Percentiles rank a stretch among this genome's conserved stretches.
phyloP scores from a whole-genome alignment of 2,113 vertebrate species.

The Aleadryas rufinucha region DNA sequence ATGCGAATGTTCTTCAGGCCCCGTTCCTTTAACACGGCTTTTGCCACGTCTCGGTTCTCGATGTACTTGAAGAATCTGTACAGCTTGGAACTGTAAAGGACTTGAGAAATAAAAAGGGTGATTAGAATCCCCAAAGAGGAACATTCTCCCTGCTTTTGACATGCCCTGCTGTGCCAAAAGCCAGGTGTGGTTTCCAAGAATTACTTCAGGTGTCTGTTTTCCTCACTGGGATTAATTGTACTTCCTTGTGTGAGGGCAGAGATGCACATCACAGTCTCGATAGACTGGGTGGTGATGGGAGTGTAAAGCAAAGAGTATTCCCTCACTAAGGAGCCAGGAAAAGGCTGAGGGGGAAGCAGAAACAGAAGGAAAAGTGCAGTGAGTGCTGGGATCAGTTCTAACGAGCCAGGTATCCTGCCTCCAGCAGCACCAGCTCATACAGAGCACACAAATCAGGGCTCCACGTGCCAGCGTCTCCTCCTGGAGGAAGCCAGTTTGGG shows the following conservation, averaged over 20 bases:
- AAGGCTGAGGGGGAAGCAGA: not conserved
- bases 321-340: not conserved
- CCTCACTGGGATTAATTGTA: not conserved
- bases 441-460: not conserved
- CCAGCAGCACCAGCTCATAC: not conserved
- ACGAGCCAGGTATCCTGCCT: not conserved
- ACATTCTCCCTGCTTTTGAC: not conserved
- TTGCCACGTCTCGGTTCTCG: slow-evolving; percentile 81
- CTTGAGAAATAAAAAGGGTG: slow-evolving; percentile 31
- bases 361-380: not conserved
- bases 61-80: slow-evolving; percentile 87
- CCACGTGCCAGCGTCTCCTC: not conserved
- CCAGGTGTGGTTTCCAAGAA: not conserved
- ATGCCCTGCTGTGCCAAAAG: not conserved
- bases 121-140: not conserved
- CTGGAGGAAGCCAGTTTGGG: not conserved
- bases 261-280: not conserved
- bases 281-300: not conserved
- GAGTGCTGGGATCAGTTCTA: not conserved
- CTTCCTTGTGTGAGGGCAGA: not conserved
- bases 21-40: slow-evolving; percentile 79
- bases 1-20: slow-evolving; percentile 84
- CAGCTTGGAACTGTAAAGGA: slow-evolving; percentile 83
- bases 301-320: not conserved
- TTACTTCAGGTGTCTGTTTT: not conserved